Evolutionary conservation across 1,140 invertebrate species (phyloP), one percentile per base, ranked within the genome.

Genomic region (Choristoneura fumiferana): DNA sequence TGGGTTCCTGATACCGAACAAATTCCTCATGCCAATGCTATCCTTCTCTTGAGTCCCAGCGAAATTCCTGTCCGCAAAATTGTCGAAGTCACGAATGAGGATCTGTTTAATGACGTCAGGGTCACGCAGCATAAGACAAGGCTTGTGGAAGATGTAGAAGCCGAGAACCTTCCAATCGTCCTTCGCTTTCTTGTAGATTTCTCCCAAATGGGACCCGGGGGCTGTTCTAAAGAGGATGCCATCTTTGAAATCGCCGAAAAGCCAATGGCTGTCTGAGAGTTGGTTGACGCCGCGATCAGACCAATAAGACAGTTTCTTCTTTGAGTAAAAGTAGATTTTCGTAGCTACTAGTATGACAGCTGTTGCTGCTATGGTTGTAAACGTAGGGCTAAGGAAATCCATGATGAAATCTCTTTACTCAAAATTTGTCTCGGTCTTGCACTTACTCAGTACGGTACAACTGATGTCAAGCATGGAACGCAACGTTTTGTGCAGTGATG

Each of bases 31-130:
- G n/a, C 62, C 65, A 5, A 63, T 52, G 18, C 58, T 67, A 56
- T 67, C 65, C 13, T 61, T 63, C 17, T 67, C 58, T 14, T 54
- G 13, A n/a, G 58, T 29, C 8, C 65, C 62, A 4, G 58, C 58
- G 14, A 67, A 67, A 29, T 67, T 58, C 68, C 67, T 13, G 34
- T 55, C 76, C 0, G 54, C 10, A 40, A 86, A 87, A n/a, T 65
- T 53, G 0, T 72, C 61, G 22, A 87, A 87, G 13, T 84, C 63
- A 33, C 70, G 74, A 0, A 80, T 53, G 0, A 73, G 14, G 0
- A 87, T 69, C 1, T 71, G 59, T 49, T 83, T 83, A 8, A 87
- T 84, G 1, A 85, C 36, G 8, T 84, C 60, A 0, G 69, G 71
- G 45, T 83, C 80, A 17, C 67, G 68, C 1, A 84, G 36, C 6